Base-by-base conservation (phyloP, 2,113 vertebrate species). In the Lepus europaeus region DNA sequence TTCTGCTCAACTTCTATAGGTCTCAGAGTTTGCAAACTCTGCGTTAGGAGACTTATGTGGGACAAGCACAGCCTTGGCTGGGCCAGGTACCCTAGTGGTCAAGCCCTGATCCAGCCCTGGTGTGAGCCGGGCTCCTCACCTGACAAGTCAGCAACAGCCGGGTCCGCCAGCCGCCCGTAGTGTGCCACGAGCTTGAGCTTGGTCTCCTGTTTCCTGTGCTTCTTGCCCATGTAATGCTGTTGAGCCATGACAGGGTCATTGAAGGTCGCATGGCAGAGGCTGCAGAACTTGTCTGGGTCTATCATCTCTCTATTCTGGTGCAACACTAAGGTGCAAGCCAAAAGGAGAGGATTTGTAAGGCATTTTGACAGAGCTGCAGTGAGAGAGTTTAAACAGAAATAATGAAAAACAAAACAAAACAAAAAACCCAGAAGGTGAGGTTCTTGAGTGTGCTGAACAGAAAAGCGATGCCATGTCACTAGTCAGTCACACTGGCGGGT, bases 241-340 rank as follows among this genome's bases (percentile, higher is more conserved):
- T 99, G 99, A 96, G 99, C 99, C 99, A 99, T 99, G 73, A 98
- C 98, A 0, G 99, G 99, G 93, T 99, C 99, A 97, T 99, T 99
- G 98, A 99, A 99, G n/a, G 99, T 99, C 31, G 99, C 99, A 49
- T 99, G 99, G 98, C 99, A 99, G 97, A 99, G 99, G 97, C 98
- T 98, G 98, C 99, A 99, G 98, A 99, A 99, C 93, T 99, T 99
- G 97, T 99, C 98, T 2, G 99, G 99, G 97, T 99, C 98, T 87
- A 97, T 95, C 85, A 87, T 87, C 61, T 97, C 97, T 96, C 93
- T 96, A 73, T 90, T 96, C 90, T 96, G 16, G 97, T 96, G 96
- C 73, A 96, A 82, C 90, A 96, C 96, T 96, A 97, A 93, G 94
- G 96, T 96, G 94, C 97, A 97, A 94, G 96, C 95, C 93, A 96